Base-by-base conservation (phyloP, 2,113 vertebrate species). In the Dermatemys mawii region DNA sequence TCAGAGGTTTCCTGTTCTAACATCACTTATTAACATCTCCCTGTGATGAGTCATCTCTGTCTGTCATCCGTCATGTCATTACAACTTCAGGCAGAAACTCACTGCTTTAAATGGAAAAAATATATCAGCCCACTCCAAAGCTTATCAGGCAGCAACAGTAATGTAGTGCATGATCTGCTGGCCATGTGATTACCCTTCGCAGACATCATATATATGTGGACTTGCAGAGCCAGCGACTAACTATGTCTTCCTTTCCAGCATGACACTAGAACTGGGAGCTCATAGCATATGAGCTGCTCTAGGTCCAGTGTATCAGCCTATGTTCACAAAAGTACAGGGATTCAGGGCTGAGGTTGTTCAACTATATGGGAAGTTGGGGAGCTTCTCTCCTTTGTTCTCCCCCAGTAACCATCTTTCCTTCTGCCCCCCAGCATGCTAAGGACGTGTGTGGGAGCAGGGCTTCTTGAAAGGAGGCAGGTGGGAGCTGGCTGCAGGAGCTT, bases 1-100 rank as follows among this genome's bases (percentile, higher is more conserved):
- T 73, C 78, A 29, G 89, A 90, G 76, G 49, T 55, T 90, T 90
- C 89, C 89, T 90, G 89, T 85, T 85, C 83, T 85, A 70, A 85
- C 60, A 73, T 80, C 83, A 48, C 83, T 85, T 78, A 80, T 85
- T 70, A 70, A 55, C 73, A 54, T 79, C 57, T 54, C 79, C 50
- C 50, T 67, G 50, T n/a, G 41, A 85, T 90, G 89, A 90, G 49
- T 90, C 83, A 90, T 84, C 76, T 80, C 78, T 80, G 57, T 83
- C 89, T 78, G 50, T 73, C 41, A 14, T 83, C 53, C 48, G 26
- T 79, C 82, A 70, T 44, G 27, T 80, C 79, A 48, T 50, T 80
- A 50, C 83, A 50, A 85, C 57, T 22, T 53, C 41, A 80, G 83
- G 83, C 89, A 85, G n/a, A 24, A 54, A 80, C 79, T 90, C 89